Base-by-base conservation (phyloP, 2,113 vertebrate species). In the Sprattus sprattus region DNA sequence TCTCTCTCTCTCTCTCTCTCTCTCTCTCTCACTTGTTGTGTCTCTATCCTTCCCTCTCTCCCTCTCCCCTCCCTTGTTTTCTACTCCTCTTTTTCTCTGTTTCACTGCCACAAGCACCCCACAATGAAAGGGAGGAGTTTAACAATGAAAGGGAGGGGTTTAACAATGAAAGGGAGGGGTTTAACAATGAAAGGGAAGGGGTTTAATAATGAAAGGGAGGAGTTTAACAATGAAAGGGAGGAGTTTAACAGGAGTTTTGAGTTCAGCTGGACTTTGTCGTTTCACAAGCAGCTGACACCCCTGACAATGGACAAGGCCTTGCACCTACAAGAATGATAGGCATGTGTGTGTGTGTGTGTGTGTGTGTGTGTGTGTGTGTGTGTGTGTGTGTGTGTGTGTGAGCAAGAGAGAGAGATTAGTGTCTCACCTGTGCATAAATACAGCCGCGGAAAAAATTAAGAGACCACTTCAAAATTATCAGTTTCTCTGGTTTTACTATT, bases 1-100 rank as follows among this genome's bases (percentile, higher is more conserved):
- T 86, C 50, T 87, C 78, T 39, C 81, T 39, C 54, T 22, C 45
- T 82, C 81, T 87, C 83, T 45, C 67, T 84, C 50, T 57, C 20
- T 57, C 49, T 22, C 32, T 60, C n/a, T 60, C 28, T 83, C 13
- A 50, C 45, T 60, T 60, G 18, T 60, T 60, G 54, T 22, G 54
- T 60, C 20, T 60, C 54, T 60, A 60, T 22, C 6, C 4, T 60
- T 22, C 20, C 5, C 54, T 60, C 54, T 60, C 54, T 60, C 54
- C 13, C 52, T 18, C 15, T 15, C 52, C 13, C 52, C 44, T 32
- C 16, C 39, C 25, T 18, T 45, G 3, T 28, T 11, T 81, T 81
- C 18, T 50, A 3, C 13, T 46, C 25, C 13, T 49, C 49, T 85
- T n/a, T 46, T 82, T 39, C 57, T 32, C 49, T 83, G 0, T 52